Percentiles rank a stretch among this genome's conserved stretches.
Evolutionary conservation across 1,140 invertebrate species (phyloP).

Genomic region (Ctenoplectra terminalis): DNA sequence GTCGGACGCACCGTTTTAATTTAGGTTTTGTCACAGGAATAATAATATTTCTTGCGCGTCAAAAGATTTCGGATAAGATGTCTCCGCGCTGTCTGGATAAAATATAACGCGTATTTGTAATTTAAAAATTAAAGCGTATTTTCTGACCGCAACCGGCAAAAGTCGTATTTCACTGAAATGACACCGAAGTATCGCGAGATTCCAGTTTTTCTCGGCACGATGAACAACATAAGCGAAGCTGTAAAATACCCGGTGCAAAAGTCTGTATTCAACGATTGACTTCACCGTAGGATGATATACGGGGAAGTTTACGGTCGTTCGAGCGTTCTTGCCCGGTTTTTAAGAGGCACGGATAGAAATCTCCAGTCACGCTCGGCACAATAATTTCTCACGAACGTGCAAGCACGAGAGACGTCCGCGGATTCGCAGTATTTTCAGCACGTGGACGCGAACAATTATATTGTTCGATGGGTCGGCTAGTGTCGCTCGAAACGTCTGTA

Average conservation of each 20-base stretch:
- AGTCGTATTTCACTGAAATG: too few species aligned
- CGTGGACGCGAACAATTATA: constrained; percentile 49
- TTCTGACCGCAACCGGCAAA: too few species aligned
- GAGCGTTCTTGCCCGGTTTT: constrained; percentile 38
- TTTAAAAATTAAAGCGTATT: too few species aligned
- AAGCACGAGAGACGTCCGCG: constrained; percentile 19
- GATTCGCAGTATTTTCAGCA: constrained; percentile 39
- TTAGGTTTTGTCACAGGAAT: too few species aligned
- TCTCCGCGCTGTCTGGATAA: too few species aligned
- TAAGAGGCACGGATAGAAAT: constrained; percentile 27
- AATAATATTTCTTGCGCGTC: too few species aligned
- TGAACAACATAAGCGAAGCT: neutral
- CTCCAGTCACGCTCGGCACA: constrained; percentile 36
- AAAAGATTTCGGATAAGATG: too few species aligned
- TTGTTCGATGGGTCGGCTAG: constrained; percentile 39
- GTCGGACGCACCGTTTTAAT: too few species aligned
- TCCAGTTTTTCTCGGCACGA: neutral
- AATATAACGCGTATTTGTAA: too few species aligned
- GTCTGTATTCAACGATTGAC: constrained; percentile 21
- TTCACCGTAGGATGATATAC: constrained; percentile 26
- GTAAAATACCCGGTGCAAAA: neutral
- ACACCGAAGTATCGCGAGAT: neutral
- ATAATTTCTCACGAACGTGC: constrained; percentile 56
- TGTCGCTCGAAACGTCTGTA: constrained; percentile 17
- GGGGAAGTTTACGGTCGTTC: constrained; percentile 6